Evolutionary conservation across 2,113 vertebrate genomes (phyloP).

Genomic region (Anas platyrhynchos): DNA sequence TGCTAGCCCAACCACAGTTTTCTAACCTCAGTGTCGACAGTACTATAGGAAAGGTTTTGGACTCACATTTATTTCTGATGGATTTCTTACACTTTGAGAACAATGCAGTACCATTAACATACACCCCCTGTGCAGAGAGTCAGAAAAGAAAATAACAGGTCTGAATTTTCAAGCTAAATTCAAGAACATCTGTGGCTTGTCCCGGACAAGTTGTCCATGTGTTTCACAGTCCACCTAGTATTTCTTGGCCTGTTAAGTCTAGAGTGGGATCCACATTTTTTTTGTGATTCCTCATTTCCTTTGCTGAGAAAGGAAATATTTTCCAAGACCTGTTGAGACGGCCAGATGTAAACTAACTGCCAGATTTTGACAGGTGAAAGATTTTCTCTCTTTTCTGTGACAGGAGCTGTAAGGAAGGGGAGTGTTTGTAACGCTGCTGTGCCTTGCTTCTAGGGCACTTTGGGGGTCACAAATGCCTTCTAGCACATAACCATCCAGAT

Average conservation of each 20-base stretch:
- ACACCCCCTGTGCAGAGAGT: neutral
- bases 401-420: neutral
- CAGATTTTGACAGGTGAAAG: neutral
- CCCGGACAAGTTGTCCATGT: neutral
- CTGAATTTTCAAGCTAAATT: neutral
- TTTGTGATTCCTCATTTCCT: neutral
- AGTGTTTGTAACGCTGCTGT: neutral
- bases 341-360: neutral
- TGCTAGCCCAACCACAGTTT: neutral
- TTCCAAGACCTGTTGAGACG: neutral
- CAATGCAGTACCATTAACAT: accelerated
- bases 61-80: neutral
- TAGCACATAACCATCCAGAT: accelerated
- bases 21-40: neutral
- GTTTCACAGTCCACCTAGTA: neutral
- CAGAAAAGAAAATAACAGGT: neutral
- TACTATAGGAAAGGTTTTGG: neutral
- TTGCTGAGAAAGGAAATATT: neutral
- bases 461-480: neutral
- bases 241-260: neutral
- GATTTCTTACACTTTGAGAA: neutral
- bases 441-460: neutral
- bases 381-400: neutral
- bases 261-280: neutral
- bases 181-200: neutral